Conservation (phyloP, 2,797 vertebrate genomes). For the Brotula barbata region DNA sequence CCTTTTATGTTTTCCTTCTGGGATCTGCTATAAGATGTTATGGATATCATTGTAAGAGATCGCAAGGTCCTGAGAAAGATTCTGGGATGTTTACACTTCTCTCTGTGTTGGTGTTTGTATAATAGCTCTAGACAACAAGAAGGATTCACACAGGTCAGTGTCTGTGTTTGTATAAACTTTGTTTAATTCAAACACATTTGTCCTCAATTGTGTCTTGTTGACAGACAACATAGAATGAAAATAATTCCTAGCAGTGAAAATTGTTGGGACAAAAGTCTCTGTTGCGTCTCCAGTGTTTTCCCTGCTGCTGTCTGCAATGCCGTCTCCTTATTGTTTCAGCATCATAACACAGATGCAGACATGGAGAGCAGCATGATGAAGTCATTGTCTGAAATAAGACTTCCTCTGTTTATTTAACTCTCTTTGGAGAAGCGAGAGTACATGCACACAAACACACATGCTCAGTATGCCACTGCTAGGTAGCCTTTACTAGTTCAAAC, state of each 20-base stretch:
- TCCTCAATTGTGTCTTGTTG: neutral
- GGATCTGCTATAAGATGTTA: constrained; percentile 52
- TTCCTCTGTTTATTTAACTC: constrained; percentile 74
- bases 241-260: constrained; percentile 11
- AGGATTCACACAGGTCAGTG: neutral
- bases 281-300: constrained; percentile 44
- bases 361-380: constrained; percentile 45
- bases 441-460: constrained; percentile 21
- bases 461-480: constrained; percentile 9
- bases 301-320: constrained; percentile 47
- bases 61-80: constrained; percentile 65
- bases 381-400: constrained; percentile 70
- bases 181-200: neutral
- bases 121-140: constrained; percentile 4
- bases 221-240: constrained; percentile 7
- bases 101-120: constrained; percentile 17
- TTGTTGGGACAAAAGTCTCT: constrained; percentile 26
- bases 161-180: constrained; percentile 1
- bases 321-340: constrained; percentile 66
- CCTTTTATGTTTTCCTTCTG: constrained; percentile 28
- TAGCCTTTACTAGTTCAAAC: constrained; percentile 1
- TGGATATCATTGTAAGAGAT: constrained; percentile 59
- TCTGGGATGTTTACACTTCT: constrained; percentile 28
- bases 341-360: constrained; percentile 22
- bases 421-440: constrained; percentile 70